Percentiles rank a stretch among this genome's conserved stretches.
Evolutionary conservation across 2,888 invertebrate genomes (phyloP).

Genomic region (Schizotus pectinicornis): DNA sequence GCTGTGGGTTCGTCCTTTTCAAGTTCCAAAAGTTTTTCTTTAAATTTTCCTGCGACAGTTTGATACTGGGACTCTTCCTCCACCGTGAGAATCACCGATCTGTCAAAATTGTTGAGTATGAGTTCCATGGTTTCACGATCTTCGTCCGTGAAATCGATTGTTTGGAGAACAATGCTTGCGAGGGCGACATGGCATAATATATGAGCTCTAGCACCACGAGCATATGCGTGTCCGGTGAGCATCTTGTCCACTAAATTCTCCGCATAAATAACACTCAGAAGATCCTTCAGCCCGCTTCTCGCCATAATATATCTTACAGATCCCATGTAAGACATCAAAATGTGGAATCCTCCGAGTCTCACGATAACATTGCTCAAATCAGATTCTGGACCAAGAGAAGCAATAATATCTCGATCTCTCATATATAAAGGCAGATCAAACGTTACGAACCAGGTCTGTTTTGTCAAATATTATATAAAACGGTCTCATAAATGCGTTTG

Average conservation of each 20-base stretch:
- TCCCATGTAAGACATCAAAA: conserved; percentile 52
- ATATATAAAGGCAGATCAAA: conserved; percentile 36
- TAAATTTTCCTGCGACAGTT: conserved; percentile 43
- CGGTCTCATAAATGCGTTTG: too few relatives aligned
- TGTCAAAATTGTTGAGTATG: conserved; percentile 44
- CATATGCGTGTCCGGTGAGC: conserved; percentile 45
- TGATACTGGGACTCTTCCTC: conserved; percentile 42
- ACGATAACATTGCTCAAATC: conserved; percentile 45
- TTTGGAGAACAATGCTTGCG: conserved; percentile 44
- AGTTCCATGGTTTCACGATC: conserved; percentile 36
- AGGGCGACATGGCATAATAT: conserved; percentile 47
- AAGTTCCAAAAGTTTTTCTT: conserved; percentile 42
- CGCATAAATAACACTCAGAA: conserved; percentile 35
- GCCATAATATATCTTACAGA: conserved; percentile 52
- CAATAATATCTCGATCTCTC: conserved; percentile 38
- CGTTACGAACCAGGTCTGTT: conserved; percentile 33
- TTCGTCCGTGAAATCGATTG: conserved; percentile 42
- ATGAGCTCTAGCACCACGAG: conserved; percentile 39
- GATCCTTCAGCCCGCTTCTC: conserved; percentile 53
- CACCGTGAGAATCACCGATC: conserved; percentile 46
- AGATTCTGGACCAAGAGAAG: conserved; percentile 33
- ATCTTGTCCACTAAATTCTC: conserved; percentile 43
- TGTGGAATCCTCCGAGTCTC: conserved; percentile 45
- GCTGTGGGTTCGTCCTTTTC: conserved; percentile 49
- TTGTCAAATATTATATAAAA: too few relatives aligned